Evolutionary conservation across 2,797 vertebrate species (phyloP).

Genomic region (Anomalospiza imberbis): DNA sequence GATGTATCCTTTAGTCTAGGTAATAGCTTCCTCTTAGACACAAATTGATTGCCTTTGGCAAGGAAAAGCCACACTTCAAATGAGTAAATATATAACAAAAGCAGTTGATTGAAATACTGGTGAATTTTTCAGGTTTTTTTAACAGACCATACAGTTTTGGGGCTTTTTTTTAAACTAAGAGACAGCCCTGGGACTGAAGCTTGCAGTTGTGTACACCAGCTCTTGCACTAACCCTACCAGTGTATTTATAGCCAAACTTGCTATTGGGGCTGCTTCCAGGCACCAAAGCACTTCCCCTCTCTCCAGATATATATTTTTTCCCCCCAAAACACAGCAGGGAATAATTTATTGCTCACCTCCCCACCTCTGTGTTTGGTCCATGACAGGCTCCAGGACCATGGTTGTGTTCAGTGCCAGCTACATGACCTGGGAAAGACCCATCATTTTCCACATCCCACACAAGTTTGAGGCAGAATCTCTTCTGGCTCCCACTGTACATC

Average conservation of each 20-base stretch:
- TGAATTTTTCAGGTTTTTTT: not conserved
- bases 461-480: not conserved
- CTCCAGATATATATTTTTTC: not conserved
- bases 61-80: not conserved
- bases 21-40: not conserved
- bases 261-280: not conserved
- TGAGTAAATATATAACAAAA: not conserved
- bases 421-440: not conserved
- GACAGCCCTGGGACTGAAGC: not conserved
- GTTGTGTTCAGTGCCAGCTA: not conserved
- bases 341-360: not conserved
- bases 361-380: not conserved
- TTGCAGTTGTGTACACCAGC: not conserved
- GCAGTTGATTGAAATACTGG: not conserved
- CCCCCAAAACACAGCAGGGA: not conserved
- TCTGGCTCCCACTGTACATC: not conserved
- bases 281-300: not conserved
- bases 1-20: not conserved
- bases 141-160: not conserved
- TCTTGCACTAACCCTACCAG: not conserved
- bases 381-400: not conserved
- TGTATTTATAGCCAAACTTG: not conserved
- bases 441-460: rapidly evolving
- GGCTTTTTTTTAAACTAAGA: not conserved
- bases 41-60: not conserved